Base-by-base conservation (phyloP, 2,888 invertebrate genomes). In the Chamaedrilus cognettii region DNA sequence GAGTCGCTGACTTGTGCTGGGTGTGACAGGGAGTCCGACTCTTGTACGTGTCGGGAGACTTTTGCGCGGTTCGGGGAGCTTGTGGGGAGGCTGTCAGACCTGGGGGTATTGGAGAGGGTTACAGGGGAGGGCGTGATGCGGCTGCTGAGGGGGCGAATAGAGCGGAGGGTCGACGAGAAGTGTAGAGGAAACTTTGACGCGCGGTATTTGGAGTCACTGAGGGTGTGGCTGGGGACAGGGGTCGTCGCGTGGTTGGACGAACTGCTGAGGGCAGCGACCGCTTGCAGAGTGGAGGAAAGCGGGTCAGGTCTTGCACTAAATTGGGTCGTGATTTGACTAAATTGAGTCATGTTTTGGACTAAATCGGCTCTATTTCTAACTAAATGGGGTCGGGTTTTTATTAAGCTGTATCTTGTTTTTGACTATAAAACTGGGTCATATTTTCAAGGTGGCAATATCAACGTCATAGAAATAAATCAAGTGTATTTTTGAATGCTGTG, bases 241-340 rank as follows among this genome's bases (percentile, higher is more conserved):
- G 91, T 96, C 0, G 88, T 95, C 82, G 89, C 89, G 32, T 96
- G 96, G 96, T 82, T 96, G 32, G 89, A 89, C n/a, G n/a, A n/a
- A n/a, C n/a, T n/a, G n/a, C n/a, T n/a, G n/a, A n/a, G n/a, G n/a
- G n/a, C n/a, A n/a, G n/a, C n/a, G n/a, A n/a, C n/a, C n/a, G n/a
- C n/a, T n/a, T n/a, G n/a, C n/a, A n/a, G n/a, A 19, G 49, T 50
- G 70, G 31, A 23, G 1, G 34, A 31, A 35, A 51, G 50, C 51
- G 49, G 42, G 32, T 34, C 60, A 30, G 32, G 49, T 3, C 11
- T 50, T 1, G 28, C 56, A 26, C 33, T 66, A 0, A 66, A n/a
- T n/a, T n/a, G n/a, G n/a, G n/a, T n/a, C n/a, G n/a, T n/a, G n/a
- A n/a, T n/a, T n/a, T n/a, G n/a, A n/a, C n/a, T n/a, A n/a, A n/a